These are phyloP conservation scores for Oryzias celebensis DNA, from an alignment of 2,113 vertebrate genomes.

Conservation along the genomic window DNA sequence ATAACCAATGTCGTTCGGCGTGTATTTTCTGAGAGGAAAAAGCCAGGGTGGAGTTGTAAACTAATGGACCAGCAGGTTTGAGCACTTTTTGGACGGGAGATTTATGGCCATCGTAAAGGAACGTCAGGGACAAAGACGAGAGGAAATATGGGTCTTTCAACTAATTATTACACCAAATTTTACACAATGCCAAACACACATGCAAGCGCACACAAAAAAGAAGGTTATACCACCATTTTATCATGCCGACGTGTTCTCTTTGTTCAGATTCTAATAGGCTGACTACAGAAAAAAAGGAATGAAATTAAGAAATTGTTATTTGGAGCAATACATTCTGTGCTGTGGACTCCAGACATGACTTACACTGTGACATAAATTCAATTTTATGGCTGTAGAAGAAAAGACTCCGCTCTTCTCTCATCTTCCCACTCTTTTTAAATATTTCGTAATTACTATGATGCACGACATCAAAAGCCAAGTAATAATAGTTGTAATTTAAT, in stretches of 20 bases:
- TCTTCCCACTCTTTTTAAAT: constrained; percentile 56
- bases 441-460: constrained; percentile 95
- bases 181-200: constrained; percentile 49
- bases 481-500: constrained; percentile 99
- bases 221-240: constrained; percentile 48
- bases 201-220: constrained; percentile 37
- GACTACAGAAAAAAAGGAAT: constrained; percentile 73
- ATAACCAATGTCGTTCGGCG: constrained; percentile 63
- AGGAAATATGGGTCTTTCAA: constrained; percentile 59
- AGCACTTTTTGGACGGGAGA: constrained; percentile 70
- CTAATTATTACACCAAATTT: constrained; percentile 65
- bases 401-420: constrained; percentile 66
- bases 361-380: constrained; percentile 78
- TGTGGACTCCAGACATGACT: constrained; percentile 83
- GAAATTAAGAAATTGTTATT: constrained; percentile 85
- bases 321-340: constrained; percentile 86
- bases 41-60: constrained; percentile 72
- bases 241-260: constrained; percentile 68
- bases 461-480: constrained; percentile 97
- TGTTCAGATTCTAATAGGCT: constrained; percentile 84
- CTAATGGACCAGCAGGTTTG: constrained; percentile 77
- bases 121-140: constrained; percentile 75
- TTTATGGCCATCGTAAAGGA: constrained; percentile 78
- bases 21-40: constrained; percentile 70
- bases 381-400: constrained; percentile 83